Conservation (phyloP, 2,797 vertebrate genomes). For the Coracias cyanogaster region DNA sequence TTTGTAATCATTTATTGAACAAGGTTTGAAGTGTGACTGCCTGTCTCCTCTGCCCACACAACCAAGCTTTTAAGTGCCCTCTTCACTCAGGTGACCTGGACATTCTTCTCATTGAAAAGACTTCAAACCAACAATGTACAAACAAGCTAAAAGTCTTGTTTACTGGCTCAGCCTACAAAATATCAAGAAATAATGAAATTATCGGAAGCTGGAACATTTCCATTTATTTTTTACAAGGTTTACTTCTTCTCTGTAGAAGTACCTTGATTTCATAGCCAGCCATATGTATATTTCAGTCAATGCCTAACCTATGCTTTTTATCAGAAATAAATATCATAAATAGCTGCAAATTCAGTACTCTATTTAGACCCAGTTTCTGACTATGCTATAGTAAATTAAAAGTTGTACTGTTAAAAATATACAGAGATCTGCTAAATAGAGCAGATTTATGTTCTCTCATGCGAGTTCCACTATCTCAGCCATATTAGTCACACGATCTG, state of each 20-base stretch:
- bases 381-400: background rate
- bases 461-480: background rate
- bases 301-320: background rate
- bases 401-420: background rate
- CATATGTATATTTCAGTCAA: background rate
- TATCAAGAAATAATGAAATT: background rate
- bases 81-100: background rate
- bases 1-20: background rate
- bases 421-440: conserved; percentile 43
- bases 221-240: background rate
- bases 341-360: background rate
- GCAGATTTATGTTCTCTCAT: conserved; percentile 51
- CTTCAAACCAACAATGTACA: background rate
- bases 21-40: background rate
- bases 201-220: background rate
- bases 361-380: background rate
- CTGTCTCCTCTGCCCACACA: background rate
- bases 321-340: background rate
- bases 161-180: background rate
- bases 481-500: conserved; percentile 9
- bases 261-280: background rate
- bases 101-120: background rate
- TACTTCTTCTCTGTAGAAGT: background rate
- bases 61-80: background rate
- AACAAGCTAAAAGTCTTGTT: background rate